These are phyloP conservation scores for Eulithis prunata DNA, from an alignment of 2,888 invertebrate species.

Conservation along the genomic window DNA sequence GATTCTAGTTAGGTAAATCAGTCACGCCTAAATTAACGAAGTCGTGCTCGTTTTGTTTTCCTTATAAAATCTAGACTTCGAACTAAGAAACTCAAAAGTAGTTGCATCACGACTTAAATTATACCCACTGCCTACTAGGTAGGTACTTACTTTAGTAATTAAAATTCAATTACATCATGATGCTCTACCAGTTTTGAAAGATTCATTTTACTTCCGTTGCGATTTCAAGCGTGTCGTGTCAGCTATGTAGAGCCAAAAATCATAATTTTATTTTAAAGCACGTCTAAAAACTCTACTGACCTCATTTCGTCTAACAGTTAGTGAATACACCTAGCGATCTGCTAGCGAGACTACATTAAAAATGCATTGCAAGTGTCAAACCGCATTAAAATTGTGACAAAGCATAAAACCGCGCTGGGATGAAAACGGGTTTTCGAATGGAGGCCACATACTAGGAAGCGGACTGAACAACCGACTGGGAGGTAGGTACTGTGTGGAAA, in stretches of 20 bases:
- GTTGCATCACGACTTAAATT: slow-evolving; percentile 18
- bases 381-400: slow-evolving; percentile 41
- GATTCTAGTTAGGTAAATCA: slow-evolving; percentile 10
- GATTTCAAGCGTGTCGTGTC: slow-evolving; percentile 1
- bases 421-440: slow-evolving; percentile 46
- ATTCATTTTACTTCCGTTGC: slow-evolving; percentile 16
- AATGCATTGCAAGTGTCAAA: slow-evolving; percentile 36
- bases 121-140: not conserved
- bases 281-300: slow-evolving; percentile 16
- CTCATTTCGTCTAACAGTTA: slow-evolving; percentile 18
- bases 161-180: slow-evolving; percentile 29
- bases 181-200: slow-evolving; percentile 15
- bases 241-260: slow-evolving; percentile 3
- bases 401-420: slow-evolving; percentile 39
- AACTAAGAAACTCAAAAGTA: slow-evolving; percentile 12
- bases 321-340: slow-evolving; percentile 19
- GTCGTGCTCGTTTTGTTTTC: slow-evolving; percentile 11
- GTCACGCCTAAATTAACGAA: not conserved
- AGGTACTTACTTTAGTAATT: slow-evolving; percentile 11
- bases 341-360: slow-evolving; percentile 32
- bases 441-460: slow-evolving; percentile 47
- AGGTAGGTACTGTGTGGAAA: slow-evolving; percentile 25
- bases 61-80: slow-evolving; percentile 2
- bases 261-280: slow-evolving; percentile 5
- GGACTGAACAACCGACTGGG: slow-evolving; percentile 37